Evolutionary conservation across 2,888 invertebrate species (phyloP).

Genomic region (Hanleya hanleyi): DNA sequence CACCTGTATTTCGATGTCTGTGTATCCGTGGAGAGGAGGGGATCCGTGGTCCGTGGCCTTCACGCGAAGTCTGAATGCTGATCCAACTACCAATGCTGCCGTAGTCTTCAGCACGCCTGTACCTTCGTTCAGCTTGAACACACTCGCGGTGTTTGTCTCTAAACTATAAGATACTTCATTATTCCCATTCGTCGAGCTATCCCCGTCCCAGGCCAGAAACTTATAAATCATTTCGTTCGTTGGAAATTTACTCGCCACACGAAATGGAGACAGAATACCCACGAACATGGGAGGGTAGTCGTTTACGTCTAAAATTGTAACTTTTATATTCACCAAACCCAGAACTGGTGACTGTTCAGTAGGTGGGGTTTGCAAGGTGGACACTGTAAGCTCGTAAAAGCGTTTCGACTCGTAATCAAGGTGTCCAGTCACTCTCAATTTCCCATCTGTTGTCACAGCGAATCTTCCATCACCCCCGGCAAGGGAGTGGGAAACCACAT

Average conservation of each 20-base stretch:
- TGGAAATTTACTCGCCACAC: not conserved
- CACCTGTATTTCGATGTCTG: not conserved
- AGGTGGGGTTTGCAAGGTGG: not conserved
- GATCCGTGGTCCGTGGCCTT: not conserved
- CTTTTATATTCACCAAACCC: not conserved
- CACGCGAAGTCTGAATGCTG: not conserved
- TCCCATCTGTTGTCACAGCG: not conserved
- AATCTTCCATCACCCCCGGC: not conserved
- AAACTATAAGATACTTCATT: not conserved
- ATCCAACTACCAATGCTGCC: not conserved
- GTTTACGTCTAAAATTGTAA: not conserved
- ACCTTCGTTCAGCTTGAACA: not conserved
- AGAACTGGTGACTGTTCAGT: not conserved
- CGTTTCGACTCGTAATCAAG: not conserved
- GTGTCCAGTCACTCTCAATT: not conserved
- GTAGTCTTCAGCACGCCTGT: not conserved
- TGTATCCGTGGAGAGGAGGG: not conserved
- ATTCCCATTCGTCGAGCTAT: not conserved
- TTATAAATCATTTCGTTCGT: not conserved
- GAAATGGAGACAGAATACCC: not conserved
- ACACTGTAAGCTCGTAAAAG: not conserved
- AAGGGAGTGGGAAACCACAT: too few species aligned
- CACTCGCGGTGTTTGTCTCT: not conserved
- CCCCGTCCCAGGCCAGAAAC: not conserved
- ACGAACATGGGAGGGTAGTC: not conserved